phyloP scores from a whole-genome alignment of 1,140 invertebrate species.

The Venustaconcha ellipsiformis region DNA sequence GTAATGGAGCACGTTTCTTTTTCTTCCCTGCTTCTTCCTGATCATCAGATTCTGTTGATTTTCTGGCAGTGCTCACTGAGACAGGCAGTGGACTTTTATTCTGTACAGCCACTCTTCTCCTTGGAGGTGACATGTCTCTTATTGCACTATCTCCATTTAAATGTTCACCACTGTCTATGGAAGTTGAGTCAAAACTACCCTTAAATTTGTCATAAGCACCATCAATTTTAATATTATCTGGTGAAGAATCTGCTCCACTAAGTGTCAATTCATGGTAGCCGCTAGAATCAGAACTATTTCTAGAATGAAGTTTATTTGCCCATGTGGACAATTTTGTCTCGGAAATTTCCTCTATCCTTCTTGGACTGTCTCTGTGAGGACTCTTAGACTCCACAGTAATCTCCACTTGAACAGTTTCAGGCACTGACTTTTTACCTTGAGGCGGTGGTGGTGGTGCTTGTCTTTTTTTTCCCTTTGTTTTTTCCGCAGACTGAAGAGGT shows the following conservation, averaged over 20 bases:
- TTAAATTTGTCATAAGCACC: conserved; percentile 41
- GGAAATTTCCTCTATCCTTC: conserved; percentile 3
- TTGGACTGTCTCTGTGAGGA: background rate
- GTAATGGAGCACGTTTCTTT: conserved; percentile 54
- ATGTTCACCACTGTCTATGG: conserved; percentile 54
- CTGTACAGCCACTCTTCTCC: conserved; percentile 4
- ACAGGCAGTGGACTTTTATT: no score
- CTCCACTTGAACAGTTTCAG: conserved; percentile 41
- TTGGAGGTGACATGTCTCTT: conserved; percentile 39
- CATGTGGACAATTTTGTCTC: conserved; percentile 10
- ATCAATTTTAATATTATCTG: conserved; percentile 41
- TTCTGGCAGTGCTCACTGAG: conserved; percentile 19
- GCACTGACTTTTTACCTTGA: conserved; percentile 19
- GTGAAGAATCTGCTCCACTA: conserved; percentile 71
- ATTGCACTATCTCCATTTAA: conserved; percentile 51
- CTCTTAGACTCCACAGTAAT: conserved; percentile 34
- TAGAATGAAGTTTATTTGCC: conserved; percentile 72
- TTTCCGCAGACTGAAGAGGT: background rate
- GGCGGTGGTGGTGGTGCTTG: conserved; percentile 51
- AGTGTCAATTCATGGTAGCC: conserved; percentile 82
- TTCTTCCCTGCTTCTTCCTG: conserved; percentile 33
- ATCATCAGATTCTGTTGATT: conserved; percentile 8
- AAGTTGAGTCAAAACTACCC: conserved; percentile 51
- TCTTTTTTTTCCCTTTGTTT: conserved; percentile 46
- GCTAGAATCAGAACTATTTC: conserved; percentile 82